Percentiles rank a stretch among this genome's conserved stretches.
phyloP scores from a whole-genome alignment of 2,888 invertebrate genomes.

The Drosophila nigritarsus region DNA sequence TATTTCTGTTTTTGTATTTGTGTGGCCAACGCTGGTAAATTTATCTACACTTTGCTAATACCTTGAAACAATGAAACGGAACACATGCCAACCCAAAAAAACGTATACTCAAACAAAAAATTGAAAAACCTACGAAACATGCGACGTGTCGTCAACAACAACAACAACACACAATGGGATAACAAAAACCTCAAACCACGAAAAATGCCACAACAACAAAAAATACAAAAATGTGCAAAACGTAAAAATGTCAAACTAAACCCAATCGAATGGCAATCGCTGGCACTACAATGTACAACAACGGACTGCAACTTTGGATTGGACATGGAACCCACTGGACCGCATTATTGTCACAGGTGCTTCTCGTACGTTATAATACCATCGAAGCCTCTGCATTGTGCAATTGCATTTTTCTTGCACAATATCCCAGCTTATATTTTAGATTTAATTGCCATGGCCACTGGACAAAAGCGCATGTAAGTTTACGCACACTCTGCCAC shows the following conservation, averaged over 20 bases:
- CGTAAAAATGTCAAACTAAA: conserved; percentile 64
- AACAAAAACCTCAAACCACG: conserved; percentile 43
- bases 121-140: conserved; percentile 38
- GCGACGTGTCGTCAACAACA: conserved; percentile 32
- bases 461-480: conserved; percentile 85
- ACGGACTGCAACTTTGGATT: conserved; percentile 28
- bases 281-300: conserved; percentile 22
- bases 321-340: conserved; percentile 55
- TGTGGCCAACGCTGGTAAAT: conserved; percentile 51
- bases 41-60: conserved; percentile 75
- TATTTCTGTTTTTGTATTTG: conserved; percentile 33
- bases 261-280: conserved; percentile 71
- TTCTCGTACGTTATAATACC: conserved; percentile 85
- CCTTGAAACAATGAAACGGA: conserved; percentile 71
- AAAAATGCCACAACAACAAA: conserved; percentile 4
- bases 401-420: conserved; percentile 84
- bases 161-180: conserved; percentile 19
- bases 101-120: conserved; percentile 26
- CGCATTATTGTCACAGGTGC: conserved; percentile 84
- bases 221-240: conserved; percentile 26
- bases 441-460: conserved; percentile 85
- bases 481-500: conserved; percentile 50
- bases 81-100: conserved; percentile 43
- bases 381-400: conserved; percentile 84
- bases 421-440: conserved; percentile 85